These are phyloP conservation scores for Thalpophila matura DNA, from an alignment of 2,888 invertebrate genomes.

Conservation along the genomic window DNA sequence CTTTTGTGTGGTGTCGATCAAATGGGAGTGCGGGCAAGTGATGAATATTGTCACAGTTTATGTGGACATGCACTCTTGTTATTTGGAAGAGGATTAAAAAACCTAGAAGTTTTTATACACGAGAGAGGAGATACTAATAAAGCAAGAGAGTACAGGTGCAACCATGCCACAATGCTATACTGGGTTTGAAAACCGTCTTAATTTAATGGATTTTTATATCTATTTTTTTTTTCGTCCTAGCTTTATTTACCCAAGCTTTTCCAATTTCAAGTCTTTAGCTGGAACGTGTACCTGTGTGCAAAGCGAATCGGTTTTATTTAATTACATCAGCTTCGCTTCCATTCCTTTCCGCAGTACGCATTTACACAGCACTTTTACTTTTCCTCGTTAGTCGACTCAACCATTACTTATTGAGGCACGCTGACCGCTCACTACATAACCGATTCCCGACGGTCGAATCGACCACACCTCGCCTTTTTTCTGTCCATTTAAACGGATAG, in stretches of 20 bases:
- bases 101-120: background rate
- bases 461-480: slow-evolving; percentile 77
- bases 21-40: slow-evolving; percentile 33
- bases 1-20: slow-evolving; percentile 56
- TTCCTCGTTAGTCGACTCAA: slow-evolving; percentile 30
- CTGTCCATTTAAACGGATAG: slow-evolving; percentile 80
- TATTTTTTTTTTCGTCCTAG: background rate
- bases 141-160: too few relatives aligned
- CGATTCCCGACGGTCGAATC: slow-evolving; percentile 58
- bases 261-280: background rate
- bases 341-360: slow-evolving; percentile 18
- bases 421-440: slow-evolving; percentile 60
- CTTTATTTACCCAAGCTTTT: background rate
- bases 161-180: too few relatives aligned
- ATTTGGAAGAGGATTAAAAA: slow-evolving; percentile 1
- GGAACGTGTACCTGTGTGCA: background rate
- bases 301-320: slow-evolving; percentile 13
- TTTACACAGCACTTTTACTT: slow-evolving; percentile 39
- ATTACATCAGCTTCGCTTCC: background rate
- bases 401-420: slow-evolving; percentile 42
- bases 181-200: too few relatives aligned
- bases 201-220: too few relatives aligned
- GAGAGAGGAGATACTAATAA: too few relatives aligned
- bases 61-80: background rate
- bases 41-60: slow-evolving; percentile 29